phyloP scores from a whole-genome alignment of 2,113 vertebrate species.

The Heptranchias perlo region DNA sequence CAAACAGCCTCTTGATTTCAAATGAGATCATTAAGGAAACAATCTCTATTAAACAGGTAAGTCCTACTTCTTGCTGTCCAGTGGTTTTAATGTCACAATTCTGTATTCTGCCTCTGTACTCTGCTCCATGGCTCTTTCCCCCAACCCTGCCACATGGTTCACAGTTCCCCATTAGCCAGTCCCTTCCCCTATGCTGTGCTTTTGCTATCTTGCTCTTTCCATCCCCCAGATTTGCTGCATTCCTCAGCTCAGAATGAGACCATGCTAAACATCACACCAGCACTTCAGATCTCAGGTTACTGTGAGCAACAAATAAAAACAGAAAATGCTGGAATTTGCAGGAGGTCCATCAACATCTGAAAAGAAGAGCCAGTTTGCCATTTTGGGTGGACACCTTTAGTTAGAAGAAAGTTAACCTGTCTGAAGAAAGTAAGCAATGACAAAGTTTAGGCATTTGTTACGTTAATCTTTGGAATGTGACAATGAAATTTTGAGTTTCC shows the following conservation, averaged over 20 bases:
- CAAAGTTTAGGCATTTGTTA: neutral
- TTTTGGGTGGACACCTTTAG: neutral
- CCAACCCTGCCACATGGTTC: neutral
- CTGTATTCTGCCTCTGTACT: neutral
- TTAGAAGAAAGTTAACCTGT: neutral
- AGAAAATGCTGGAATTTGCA: neutral
- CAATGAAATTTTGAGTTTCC: neutral
- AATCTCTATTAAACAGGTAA: neutral
- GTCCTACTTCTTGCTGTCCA: neutral
- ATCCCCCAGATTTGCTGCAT: neutral
- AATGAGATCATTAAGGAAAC: neutral
- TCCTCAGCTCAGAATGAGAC: neutral
- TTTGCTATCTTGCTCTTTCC: neutral
- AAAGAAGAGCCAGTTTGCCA: neutral
- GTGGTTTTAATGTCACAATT: neutral
- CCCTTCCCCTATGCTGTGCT: neutral
- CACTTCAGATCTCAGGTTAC: neutral
- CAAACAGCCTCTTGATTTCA: neutral
- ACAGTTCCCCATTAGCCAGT: neutral
- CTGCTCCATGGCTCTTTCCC: neutral
- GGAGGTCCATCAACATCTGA: neutral
- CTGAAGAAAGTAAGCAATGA: neutral
- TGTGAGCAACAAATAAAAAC: neutral
- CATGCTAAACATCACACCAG: neutral
- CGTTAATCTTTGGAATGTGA: neutral